Evolutionary conservation across 2,888 invertebrate species (phyloP).

Genomic region (Netelia inedita): DNA sequence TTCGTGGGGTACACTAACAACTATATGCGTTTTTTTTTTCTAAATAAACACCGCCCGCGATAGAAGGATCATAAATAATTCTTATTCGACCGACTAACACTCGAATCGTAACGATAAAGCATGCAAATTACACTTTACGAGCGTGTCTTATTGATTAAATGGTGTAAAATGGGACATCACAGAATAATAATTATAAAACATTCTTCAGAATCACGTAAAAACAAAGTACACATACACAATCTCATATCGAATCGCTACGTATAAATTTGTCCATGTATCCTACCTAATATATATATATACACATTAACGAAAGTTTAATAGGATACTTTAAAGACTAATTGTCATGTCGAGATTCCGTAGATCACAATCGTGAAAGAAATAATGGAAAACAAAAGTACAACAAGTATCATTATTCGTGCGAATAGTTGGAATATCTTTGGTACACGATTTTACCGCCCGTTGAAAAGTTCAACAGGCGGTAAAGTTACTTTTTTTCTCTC

Average conservation of each 20-base stretch:
- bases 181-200: slow-evolving; percentile 60
- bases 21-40: slow-evolving; percentile 9
- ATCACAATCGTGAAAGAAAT: slow-evolving; percentile 62
- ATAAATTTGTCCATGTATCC: slow-evolving; percentile 60
- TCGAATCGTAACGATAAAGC: slow-evolving; percentile 33
- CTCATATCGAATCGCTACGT: slow-evolving; percentile 46
- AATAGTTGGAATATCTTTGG: slow-evolving; percentile 72
- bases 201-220: slow-evolving; percentile 48
- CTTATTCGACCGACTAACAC: slow-evolving; percentile 31
- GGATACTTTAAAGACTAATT: slow-evolving; percentile 60
- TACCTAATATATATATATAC: slow-evolving; percentile 62
- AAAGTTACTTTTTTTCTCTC: slow-evolving; percentile 28
- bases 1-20: slow-evolving; percentile 13
- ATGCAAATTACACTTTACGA: slow-evolving; percentile 40
- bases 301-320: slow-evolving; percentile 63
- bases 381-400: slow-evolving; percentile 46
- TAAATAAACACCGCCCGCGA: not conserved
- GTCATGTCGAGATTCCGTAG: slow-evolving; percentile 69
- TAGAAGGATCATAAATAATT: slow-evolving; percentile 42
- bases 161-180: slow-evolving; percentile 63
- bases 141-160: slow-evolving; percentile 46
- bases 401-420: slow-evolving; percentile 55
- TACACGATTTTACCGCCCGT: slow-evolving; percentile 62
- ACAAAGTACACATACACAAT: slow-evolving; percentile 44
- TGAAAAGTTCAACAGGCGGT: slow-evolving; percentile 57